Evolutionary conservation across 2,888 invertebrate species (phyloP).

Genomic region (Tetranychus truncatus): DNA sequence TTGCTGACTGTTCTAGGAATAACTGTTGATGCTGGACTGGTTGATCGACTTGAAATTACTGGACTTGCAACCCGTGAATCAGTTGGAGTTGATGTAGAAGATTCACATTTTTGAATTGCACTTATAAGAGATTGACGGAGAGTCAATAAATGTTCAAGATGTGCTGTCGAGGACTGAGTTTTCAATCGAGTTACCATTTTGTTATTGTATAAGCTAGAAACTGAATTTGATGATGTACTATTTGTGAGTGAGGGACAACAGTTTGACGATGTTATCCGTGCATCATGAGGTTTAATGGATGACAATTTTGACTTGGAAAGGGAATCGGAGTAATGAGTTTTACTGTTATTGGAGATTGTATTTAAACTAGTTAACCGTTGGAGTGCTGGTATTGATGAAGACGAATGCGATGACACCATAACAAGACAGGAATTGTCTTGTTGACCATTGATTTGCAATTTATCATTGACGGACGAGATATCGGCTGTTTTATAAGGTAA

Average conservation of each 20-base stretch:
- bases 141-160: constrained; percentile 30
- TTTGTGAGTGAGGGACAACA: not conserved
- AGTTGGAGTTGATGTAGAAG: constrained; percentile 16
- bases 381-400: too few species aligned
- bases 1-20: not conserved
- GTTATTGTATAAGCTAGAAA: not conserved
- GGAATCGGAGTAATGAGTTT: too few species aligned
- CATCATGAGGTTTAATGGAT: too few species aligned
- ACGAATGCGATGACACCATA: not conserved
- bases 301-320: too few species aligned
- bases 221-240: not conserved
- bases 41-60: constrained; percentile 13
- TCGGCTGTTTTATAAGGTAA: not conserved
- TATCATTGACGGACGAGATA: not conserved
- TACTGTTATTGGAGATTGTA: too few species aligned
- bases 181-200: constrained; percentile 16
- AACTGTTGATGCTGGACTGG: constrained; percentile 15
- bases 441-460: not conserved
- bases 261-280: not conserved
- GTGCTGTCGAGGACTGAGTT: constrained; percentile 20
- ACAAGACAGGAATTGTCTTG: not conserved
- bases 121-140: constrained; percentile 30
- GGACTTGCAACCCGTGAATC: constrained; percentile 17
- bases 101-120: constrained; percentile 30
- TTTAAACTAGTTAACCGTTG: too few species aligned